Percentiles rank a stretch among this genome's conserved stretches.
These are phyloP conservation scores for Palythoa caribaeorum DNA, from an alignment of 92 coral and sea anemone genomes.

Conservation along the genomic window DNA sequence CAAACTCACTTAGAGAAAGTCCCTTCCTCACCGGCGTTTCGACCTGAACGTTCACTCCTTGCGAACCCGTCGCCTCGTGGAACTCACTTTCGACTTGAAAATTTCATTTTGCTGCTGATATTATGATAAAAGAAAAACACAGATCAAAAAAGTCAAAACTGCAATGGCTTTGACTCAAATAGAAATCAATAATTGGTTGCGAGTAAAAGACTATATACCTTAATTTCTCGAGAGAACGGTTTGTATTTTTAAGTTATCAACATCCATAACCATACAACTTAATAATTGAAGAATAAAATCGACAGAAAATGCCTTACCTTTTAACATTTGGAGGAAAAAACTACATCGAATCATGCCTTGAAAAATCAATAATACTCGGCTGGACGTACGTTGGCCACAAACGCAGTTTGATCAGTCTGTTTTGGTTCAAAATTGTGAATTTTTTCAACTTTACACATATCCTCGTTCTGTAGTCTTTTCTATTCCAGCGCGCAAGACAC, in stretches of 20 bases:
- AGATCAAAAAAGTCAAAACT: slow-evolving; percentile 22
- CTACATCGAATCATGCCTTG: slow-evolving; percentile 46
- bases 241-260: slow-evolving; percentile 80
- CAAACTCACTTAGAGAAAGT: slow-evolving; percentile 51
- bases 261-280: slow-evolving; percentile 95
- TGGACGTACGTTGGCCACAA: background rate
- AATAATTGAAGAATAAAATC: slow-evolving; percentile 96
- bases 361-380: slow-evolving; percentile 26
- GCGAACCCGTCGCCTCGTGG: slow-evolving; percentile 62
- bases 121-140: slow-evolving; percentile 7
- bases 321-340: slow-evolving; percentile 70
- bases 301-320: slow-evolving; percentile 85
- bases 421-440: slow-evolving; percentile 36
- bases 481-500: slow-evolving; percentile 93
- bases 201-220: slow-evolving; percentile 50
- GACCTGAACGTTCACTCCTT: slow-evolving; percentile 49
- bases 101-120: slow-evolving; percentile 71
- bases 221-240: slow-evolving; percentile 73
- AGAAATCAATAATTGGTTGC: slow-evolving; percentile 15
- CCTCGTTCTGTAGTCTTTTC: slow-evolving; percentile 33
- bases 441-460: slow-evolving; percentile 33
- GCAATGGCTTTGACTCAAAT: slow-evolving; percentile 10
- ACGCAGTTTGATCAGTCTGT: slow-evolving; percentile 13
- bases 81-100: slow-evolving; percentile 94
- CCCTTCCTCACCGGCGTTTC: slow-evolving; percentile 62